These are phyloP conservation scores for Anas bahamensis DNA, from an alignment of 2,797 vertebrate species.

Conservation along the genomic window DNA sequence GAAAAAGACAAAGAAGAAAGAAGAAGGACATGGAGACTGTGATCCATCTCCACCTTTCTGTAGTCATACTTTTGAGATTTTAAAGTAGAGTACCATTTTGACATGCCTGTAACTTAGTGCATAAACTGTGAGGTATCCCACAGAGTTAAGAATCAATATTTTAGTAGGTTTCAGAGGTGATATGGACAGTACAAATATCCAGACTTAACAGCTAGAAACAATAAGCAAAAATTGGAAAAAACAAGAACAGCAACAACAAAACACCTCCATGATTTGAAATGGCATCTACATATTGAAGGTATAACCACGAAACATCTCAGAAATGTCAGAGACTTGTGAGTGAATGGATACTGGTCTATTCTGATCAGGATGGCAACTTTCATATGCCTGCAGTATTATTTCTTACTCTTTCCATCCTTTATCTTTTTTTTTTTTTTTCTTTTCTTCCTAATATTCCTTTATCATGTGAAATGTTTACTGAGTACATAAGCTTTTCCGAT, in stretches of 20 bases:
- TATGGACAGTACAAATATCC: background rate
- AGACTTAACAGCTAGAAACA: background rate
- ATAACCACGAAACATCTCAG: background rate
- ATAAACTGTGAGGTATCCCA: background rate
- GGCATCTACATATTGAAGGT: background rate
- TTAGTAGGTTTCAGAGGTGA: background rate
- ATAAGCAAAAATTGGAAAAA: background rate
- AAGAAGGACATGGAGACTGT: background rate
- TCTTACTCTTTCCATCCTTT: background rate
- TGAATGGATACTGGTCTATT: background rate
- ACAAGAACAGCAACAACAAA: background rate
- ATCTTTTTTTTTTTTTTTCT: background rate
- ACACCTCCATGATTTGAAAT: background rate
- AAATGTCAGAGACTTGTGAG: background rate
- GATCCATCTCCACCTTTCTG: background rate
- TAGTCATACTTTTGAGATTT: background rate
- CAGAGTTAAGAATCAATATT: background rate
- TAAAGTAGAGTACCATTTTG: background rate
- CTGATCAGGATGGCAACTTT: background rate
- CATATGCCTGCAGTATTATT: background rate
- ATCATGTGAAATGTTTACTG: background rate
- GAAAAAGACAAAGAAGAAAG: background rate
- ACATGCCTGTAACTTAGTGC: background rate
- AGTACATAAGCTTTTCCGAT: background rate
- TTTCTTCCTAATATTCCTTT: background rate